phyloP scores from a whole-genome alignment of 2,888 invertebrate genomes.

The Platycnemis pennipes region DNA sequence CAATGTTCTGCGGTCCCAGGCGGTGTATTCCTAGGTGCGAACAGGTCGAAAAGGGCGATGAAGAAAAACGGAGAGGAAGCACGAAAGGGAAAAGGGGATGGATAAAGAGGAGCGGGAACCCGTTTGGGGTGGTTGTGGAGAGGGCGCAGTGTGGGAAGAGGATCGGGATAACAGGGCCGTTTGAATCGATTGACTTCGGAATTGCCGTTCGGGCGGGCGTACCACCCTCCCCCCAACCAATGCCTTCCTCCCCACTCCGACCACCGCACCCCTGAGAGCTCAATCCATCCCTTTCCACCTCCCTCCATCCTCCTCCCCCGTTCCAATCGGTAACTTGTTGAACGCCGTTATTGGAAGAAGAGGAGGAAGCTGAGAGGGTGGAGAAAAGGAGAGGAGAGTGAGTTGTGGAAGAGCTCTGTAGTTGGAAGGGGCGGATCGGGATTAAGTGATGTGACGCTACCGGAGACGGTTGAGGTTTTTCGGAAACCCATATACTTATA shows the following conservation, averaged over 20 bases:
- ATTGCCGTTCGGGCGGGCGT: constrained; percentile 52
- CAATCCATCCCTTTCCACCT: not conserved
- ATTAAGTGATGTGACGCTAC: not conserved
- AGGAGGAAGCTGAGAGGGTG: not conserved
- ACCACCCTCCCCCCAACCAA: not conserved
- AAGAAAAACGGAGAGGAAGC: not conserved
- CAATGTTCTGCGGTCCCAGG: not conserved
- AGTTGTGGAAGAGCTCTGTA: not conserved
- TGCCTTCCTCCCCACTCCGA: not conserved
- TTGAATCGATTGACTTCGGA: constrained; percentile 62
- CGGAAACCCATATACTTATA: not conserved
- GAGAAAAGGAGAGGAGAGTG: not conserved
- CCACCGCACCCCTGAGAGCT: not conserved
- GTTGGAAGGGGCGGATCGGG: not conserved
- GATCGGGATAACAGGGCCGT: constrained; percentile 46
- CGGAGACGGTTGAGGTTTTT: not conserved
- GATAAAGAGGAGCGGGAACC: not conserved
- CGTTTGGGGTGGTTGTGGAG: not conserved
- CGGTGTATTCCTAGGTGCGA: not conserved
- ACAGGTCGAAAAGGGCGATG: not conserved
- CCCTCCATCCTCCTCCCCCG: not conserved
- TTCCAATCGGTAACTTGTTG: constrained; percentile 62
- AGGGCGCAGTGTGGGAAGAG: not conserved
- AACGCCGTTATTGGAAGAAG: constrained; percentile 16
- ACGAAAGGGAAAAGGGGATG: not conserved